Base-by-base conservation (phyloP, 2,113 vertebrate species). In the Himantopus leucocephalus region DNA sequence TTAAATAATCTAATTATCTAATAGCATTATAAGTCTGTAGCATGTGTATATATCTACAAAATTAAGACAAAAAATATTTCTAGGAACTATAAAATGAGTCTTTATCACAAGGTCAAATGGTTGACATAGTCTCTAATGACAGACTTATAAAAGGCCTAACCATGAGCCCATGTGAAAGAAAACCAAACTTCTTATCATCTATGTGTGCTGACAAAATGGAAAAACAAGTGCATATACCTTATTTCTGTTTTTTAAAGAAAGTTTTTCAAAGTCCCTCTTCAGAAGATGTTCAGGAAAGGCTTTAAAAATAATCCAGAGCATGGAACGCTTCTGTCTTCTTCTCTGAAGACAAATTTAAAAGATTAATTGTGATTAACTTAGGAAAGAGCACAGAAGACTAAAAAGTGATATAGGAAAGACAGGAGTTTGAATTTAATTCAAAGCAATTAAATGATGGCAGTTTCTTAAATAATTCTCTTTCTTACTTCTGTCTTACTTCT, bases 381-480 rank as follows among this genome's bases (percentile, higher is more conserved):
- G 21, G 27, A 86, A 83, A 85, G 27, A 72, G 19, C 43, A 87
- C 6, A 60, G 26, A 71, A 84, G 29, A 87, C 29, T 86, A 66
- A 67, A 19, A 90, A 67, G 21, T 78, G 35, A 35, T 43, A 35
- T 5, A 48, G 30, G 21, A 52, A 92, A 89, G 41, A 70, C 3
- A 75, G 35, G 47, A 78, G 39, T 78, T 39, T 68, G 59, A 85
- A 83, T 83, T 94, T 3, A 91, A 78, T 91, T 85, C 87, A 96
- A 95, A 91, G 87, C 14, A 93, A 87, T 64, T 91, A 94, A 82
- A 82, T 63, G 10, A 90, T 41, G 39, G 14, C 23, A 68, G 8
- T 72, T 87, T 81, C 62, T 87, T 81, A 91, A 94, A 89, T 89
- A 95, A 95, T 96, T 97, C 68, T 62, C 72, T 86, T 89, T 86